These are phyloP conservation scores for Fabriciana adippe DNA, from an alignment of 2,888 invertebrate species.

Conservation along the genomic window DNA sequence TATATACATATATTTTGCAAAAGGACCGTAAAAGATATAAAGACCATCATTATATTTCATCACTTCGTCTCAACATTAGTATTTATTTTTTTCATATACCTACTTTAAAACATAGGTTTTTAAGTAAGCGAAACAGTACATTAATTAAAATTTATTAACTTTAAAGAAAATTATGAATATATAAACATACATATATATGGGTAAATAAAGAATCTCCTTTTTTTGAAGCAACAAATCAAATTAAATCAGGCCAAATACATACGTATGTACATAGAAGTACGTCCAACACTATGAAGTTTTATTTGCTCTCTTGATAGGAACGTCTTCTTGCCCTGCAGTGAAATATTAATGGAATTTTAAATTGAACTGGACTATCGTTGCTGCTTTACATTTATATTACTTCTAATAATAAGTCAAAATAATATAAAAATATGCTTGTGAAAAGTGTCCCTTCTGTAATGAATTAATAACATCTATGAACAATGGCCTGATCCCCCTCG, in stretches of 20 bases:
- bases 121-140: no score
- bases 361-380: conserved; percentile 28
- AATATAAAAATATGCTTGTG: neutral
- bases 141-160: no score
- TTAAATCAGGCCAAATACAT: neutral
- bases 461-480: neutral
- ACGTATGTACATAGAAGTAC: neutral
- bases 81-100: no score
- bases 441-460: neutral
- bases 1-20: no score
- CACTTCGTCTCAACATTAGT: no score
- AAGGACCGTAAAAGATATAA: no score
- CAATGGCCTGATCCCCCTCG: no score
- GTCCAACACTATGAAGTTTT: conserved; percentile 1
- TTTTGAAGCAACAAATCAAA: neutral
- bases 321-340: conserved; percentile 33
- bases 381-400: conserved; percentile 6
- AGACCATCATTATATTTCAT: no score
- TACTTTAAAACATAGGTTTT: no score
- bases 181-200: no score
- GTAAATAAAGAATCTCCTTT: no score
- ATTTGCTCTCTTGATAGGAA: conserved; percentile 29
- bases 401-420: conserved; percentile 8
- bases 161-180: no score
- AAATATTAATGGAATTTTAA: conserved; percentile 35